Base-by-base conservation (phyloP, 1,140 invertebrate genomes). In the Drosophila funebris region DNA sequence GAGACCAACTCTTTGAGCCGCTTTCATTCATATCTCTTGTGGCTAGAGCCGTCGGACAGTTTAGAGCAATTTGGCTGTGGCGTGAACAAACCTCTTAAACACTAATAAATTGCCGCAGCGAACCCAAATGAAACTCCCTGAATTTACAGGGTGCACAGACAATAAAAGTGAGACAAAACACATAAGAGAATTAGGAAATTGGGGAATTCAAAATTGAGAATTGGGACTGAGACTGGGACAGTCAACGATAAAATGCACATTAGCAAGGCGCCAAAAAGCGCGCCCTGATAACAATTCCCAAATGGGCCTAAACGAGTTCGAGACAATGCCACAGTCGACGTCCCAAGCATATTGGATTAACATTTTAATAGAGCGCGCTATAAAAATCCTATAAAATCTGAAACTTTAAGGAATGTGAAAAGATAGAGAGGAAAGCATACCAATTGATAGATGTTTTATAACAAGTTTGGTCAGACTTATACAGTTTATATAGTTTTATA, bases 181-280 rank as follows among this genome's bases (percentile, higher is more conserved):
- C n/a, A n/a, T n/a, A n/a, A n/a, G n/a, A n/a, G 14, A 13, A 24
- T 24, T 13, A 3, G 41, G 13, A 41, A 31, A 44, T 37, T 44
- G 27, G n/a, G 29, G 18, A 43, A 36, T 18, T 56, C 33, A 8
- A 37, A 41, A 16, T 24, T 36, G 31, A 53, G 48, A 48, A 27
- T 36, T 53, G 29, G 9, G 44, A 57, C 39, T 70, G 70, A 37
- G 27, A 13, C 8, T 60, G 36, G 18, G 31, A 39, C 18, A 8
- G n/a, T 22, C 58, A 66, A 52, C 78, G 82, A 85, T 85, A 87
- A 87, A 87, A 87, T 58, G 73, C 81, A 85, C 82, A 85, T 85
- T 85, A 87, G 78, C 58, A 82, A 88, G 82, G 82, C 82, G 82
- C 83, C 82, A 85, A 85, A 85, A 85, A 87, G 43, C 81, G 82